Conservation (phyloP, 2,113 vertebrate species). For the Poecilia latipinna region DNA sequence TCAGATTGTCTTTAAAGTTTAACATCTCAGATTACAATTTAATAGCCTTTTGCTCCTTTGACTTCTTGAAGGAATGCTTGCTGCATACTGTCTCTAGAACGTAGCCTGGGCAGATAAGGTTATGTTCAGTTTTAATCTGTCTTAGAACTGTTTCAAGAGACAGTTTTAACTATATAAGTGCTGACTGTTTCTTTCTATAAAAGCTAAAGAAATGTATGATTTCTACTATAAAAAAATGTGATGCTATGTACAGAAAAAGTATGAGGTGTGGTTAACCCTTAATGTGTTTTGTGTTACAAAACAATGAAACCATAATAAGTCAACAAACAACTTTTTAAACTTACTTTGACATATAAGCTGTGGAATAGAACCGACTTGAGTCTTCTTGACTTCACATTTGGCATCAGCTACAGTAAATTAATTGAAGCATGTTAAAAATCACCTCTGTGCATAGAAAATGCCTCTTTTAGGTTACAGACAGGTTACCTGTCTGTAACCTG, state of each 20-base stretch:
- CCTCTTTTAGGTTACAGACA: no score
- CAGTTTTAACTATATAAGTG: conserved; percentile 52
- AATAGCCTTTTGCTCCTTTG: conserved; percentile 46
- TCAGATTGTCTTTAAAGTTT: conserved; percentile 60
- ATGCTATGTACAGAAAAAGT: conserved; percentile 7
- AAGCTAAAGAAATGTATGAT: conserved; percentile 22
- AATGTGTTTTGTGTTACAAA: neutral
- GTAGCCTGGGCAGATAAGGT: conserved; percentile 28
- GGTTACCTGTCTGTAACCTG: no score
- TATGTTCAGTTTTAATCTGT: conserved; percentile 41
- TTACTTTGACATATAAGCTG: no score
- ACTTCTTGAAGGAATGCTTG: conserved; percentile 19
- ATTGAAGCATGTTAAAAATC: no score
- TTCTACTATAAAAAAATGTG: conserved; percentile 1
- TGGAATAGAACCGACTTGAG: no score
- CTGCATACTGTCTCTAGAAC: conserved; percentile 20
- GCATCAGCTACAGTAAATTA: no score
- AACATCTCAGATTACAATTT: conserved; percentile 67
- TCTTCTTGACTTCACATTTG: no score
- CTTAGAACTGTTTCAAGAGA: conserved; percentile 38
- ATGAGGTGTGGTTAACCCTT: neutral
- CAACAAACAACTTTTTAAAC: no score
- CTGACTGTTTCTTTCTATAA: conserved; percentile 25
- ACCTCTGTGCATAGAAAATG: no score
- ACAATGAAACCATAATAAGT: neutral